Percentiles rank a stretch among this genome's conserved stretches.
These are phyloP conservation scores for Drosophila mercatorum DNA, from an alignment of 2,888 invertebrate genomes.

Conservation along the genomic window DNA sequence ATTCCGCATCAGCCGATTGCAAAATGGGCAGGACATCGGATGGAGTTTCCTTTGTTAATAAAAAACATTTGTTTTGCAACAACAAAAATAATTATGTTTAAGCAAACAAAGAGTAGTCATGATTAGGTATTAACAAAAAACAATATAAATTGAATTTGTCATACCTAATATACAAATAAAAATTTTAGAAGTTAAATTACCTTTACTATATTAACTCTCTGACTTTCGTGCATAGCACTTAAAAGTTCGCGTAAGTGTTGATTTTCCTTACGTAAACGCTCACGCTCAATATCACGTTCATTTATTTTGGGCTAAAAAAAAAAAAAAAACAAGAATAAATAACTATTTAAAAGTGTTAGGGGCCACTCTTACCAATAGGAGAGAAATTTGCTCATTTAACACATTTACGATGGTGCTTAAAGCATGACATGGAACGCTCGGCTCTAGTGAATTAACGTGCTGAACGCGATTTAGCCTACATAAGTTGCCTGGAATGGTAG, in stretches of 20 bases:
- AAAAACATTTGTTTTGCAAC: background rate
- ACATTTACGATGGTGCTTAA: slow-evolving; percentile 88
- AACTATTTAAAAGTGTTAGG: background rate
- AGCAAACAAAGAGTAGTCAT: background rate
- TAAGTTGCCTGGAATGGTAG: slow-evolving; percentile 29
- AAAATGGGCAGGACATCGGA: slow-evolving; percentile 80
- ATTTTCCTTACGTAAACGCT: slow-evolving; percentile 89
- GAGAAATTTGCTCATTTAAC: slow-evolving; percentile 88
- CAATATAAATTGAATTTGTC: too few species aligned
- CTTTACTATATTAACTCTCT: slow-evolving; percentile 84
- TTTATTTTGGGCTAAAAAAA: slow-evolving; percentile 89
- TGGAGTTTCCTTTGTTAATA: slow-evolving; percentile 81
- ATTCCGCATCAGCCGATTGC: slow-evolving; percentile 75
- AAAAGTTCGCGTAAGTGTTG: slow-evolving; percentile 90
- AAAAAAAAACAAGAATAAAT: background rate
- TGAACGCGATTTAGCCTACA: slow-evolving; percentile 85
- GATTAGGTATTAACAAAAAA: too few species aligned
- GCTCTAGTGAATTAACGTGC: slow-evolving; percentile 85
- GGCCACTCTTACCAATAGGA: slow-evolving; percentile 87
- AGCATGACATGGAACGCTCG: slow-evolving; percentile 87
- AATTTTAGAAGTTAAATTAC: slow-evolving; percentile 51
- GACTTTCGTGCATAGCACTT: slow-evolving; percentile 87
- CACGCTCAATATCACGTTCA: slow-evolving; percentile 91
- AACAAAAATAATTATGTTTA: background rate
- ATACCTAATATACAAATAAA: background rate